Conservation (phyloP, 2,797 vertebrate genomes). For the Melanotaenia trifasciata region DNA sequence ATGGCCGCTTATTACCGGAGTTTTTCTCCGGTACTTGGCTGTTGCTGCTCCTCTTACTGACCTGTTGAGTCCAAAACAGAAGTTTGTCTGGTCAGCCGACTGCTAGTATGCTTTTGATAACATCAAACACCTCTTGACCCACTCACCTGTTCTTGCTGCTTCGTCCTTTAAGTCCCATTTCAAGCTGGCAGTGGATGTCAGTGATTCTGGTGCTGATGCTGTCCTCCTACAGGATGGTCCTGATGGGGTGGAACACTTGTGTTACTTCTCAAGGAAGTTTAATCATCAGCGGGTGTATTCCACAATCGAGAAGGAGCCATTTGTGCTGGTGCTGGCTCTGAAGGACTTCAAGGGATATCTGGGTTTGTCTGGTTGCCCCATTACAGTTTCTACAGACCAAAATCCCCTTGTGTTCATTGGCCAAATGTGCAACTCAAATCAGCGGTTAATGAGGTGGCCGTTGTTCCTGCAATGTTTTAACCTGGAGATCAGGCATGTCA, state of each 20-base stretch:
- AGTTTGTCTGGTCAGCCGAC: no score
- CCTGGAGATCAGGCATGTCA: not conserved
- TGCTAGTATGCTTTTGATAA: no score
- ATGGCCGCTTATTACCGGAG: no score
- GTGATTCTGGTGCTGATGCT: no score
- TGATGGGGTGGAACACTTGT: not conserved
- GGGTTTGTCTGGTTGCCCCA: not conserved
- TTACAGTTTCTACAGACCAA: not conserved
- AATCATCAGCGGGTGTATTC: not conserved
- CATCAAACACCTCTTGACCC: no score
- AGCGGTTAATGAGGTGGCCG: not conserved
- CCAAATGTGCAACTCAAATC: not conserved
- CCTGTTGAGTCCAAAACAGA: no score
- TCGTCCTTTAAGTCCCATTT: no score
- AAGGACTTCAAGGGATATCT: not conserved
- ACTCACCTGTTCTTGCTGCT: no score
- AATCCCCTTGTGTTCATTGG: not conserved
- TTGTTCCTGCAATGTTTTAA: not conserved
- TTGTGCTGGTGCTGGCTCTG: not conserved
- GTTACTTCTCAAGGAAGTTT: not conserved
- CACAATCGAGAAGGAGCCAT: not conserved
- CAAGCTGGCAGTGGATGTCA: no score
- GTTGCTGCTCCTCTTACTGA: no score
- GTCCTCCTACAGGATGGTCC: no score
- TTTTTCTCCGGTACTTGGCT: no score